Percentiles rank a stretch among this genome's conserved stretches.
Conservation (phyloP, 2,888 invertebrate species). For the Rhodophaea formosa region DNA sequence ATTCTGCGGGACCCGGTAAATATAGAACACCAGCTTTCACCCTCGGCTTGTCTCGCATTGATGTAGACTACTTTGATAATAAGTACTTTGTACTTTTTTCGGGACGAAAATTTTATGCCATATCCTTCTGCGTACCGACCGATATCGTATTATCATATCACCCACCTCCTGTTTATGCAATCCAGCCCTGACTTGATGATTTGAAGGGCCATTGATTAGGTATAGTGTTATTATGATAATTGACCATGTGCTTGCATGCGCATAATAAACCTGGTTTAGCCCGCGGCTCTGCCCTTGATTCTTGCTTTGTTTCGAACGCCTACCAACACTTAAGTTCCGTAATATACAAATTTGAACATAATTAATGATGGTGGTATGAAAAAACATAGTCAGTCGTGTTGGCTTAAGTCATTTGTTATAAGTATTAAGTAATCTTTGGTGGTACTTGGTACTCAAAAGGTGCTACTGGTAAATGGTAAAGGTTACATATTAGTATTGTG, state of each 20-base stretch:
- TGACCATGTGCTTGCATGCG: slow-evolving; percentile 2
- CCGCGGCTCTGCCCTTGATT: slow-evolving; percentile 12
- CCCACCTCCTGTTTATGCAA: too few relatives aligned
- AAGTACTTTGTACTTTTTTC: too few relatives aligned
- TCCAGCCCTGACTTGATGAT: not conserved
- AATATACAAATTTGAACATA: slow-evolving; percentile 4
- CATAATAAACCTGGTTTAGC: slow-evolving; percentile 2
- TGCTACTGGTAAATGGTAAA: too few relatives aligned
- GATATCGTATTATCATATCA: too few relatives aligned
- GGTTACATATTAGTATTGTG: too few relatives aligned
- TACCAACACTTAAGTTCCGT: slow-evolving; percentile 5
- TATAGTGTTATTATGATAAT: slow-evolving; percentile 10
- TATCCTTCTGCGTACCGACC: too few relatives aligned
- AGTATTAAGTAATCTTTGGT: not conserved
- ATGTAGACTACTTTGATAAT: too few relatives aligned
- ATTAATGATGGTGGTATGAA: slow-evolving; percentile 1
- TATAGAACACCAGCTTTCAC: too few relatives aligned
- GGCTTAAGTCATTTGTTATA: not conserved
- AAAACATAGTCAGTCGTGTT: slow-evolving; percentile 6
- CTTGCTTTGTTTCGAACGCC: slow-evolving; percentile 1
- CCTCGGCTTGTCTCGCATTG: too few relatives aligned
- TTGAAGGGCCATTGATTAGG: slow-evolving; percentile 5
- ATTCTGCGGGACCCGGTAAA: too few relatives aligned
- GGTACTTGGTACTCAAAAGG: not conserved
- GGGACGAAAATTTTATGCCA: too few relatives aligned